A percentile compares a stretch with the other conserved stretches of the same genome.
phyloP scores from a whole-genome alignment of 1,140 invertebrate species.

The Ceratosolen fusciceps region DNA sequence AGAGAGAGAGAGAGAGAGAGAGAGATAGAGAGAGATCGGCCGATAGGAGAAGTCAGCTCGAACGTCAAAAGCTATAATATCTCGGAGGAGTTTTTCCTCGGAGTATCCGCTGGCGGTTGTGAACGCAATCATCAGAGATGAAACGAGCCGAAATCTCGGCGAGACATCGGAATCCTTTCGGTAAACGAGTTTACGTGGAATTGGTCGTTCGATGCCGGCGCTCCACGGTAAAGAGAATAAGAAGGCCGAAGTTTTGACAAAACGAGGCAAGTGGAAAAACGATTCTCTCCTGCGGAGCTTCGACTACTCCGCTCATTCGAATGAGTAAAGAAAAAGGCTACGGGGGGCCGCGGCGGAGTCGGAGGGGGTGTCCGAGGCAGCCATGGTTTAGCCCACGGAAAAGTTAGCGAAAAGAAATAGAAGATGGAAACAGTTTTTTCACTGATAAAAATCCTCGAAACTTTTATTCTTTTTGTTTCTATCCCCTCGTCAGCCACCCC shows the following conservation, averaged over 20 bases:
- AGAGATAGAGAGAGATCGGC: background rate
- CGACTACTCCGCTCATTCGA: background rate
- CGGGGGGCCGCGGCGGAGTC: too few species aligned
- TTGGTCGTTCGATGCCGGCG: conserved; percentile 45
- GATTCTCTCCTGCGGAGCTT: conserved; percentile 22
- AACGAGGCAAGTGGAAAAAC: conserved; percentile 44
- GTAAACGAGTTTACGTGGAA: conserved; percentile 49
- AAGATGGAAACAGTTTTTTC: conserved; percentile 37
- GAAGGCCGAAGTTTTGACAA: conserved; percentile 43
- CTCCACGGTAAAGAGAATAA: conserved; percentile 45
- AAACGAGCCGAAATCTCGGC: conserved; percentile 41
- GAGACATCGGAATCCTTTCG: conserved; percentile 45
- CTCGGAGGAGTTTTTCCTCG: conserved; percentile 12
- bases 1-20: too few species aligned
- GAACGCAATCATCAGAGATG: conserved; percentile 17
- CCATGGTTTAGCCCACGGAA: conserved; percentile 27
- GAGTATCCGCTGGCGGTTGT: conserved; percentile 6
- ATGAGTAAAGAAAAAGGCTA: conserved; percentile 14
- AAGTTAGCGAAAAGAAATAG: conserved; percentile 28
- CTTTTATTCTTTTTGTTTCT: background rate
- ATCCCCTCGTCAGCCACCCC: background rate
- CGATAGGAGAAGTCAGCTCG: conserved; percentile 1
- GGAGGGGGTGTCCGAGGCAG: too few species aligned
- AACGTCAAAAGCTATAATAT: conserved; percentile 33
- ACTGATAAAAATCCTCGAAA: conserved; percentile 41